These are phyloP conservation scores for Cosmia pyralina DNA, from an alignment of 2,888 invertebrate species.

Conservation along the genomic window DNA sequence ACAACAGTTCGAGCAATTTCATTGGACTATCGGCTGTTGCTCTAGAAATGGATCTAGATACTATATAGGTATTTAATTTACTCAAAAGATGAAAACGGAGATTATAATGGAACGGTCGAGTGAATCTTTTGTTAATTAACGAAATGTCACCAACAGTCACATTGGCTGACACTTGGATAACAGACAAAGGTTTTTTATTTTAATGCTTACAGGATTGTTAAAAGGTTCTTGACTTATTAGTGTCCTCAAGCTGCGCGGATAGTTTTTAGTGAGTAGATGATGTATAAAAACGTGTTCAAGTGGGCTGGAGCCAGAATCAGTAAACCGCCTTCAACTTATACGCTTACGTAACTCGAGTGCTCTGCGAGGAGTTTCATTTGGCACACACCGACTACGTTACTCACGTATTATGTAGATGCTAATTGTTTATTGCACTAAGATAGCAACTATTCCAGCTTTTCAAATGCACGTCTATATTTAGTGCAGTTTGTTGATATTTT, in stretches of 20 bases:
- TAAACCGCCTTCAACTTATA: slow-evolving; percentile 75
- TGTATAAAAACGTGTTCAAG: slow-evolving; percentile 75
- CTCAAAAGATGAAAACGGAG: slow-evolving; percentile 41
- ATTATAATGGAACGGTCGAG: slow-evolving; percentile 36
- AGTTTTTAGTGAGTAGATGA: slow-evolving; percentile 64
- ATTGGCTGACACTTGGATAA: slow-evolving; percentile 49
- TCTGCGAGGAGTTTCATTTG: slow-evolving; percentile 72
- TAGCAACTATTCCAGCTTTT: slow-evolving; percentile 30
- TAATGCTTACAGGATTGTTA: slow-evolving; percentile 18
- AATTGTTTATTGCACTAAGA: slow-evolving; percentile 47
- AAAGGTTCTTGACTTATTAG: slow-evolving; percentile 12
- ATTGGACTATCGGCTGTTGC: slow-evolving; percentile 31
- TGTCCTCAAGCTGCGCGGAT: neutral
- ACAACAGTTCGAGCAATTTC: slow-evolving; percentile 23
- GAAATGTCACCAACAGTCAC: slow-evolving; percentile 44
- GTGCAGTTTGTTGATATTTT: slow-evolving; percentile 26
- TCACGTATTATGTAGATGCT: slow-evolving; percentile 44
- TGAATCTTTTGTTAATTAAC: slow-evolving; percentile 50
- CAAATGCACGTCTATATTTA: slow-evolving; percentile 46
- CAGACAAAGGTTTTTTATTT: slow-evolving; percentile 33
- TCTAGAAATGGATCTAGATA: slow-evolving; percentile 18
- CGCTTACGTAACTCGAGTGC: slow-evolving; percentile 76
- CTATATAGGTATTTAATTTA: slow-evolving; percentile 42
- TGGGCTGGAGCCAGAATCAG: slow-evolving; percentile 73
- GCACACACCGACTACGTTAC: slow-evolving; percentile 66